Conservation (phyloP, 2,113 vertebrate genomes). For the Ivindomyrus marchei region DNA sequence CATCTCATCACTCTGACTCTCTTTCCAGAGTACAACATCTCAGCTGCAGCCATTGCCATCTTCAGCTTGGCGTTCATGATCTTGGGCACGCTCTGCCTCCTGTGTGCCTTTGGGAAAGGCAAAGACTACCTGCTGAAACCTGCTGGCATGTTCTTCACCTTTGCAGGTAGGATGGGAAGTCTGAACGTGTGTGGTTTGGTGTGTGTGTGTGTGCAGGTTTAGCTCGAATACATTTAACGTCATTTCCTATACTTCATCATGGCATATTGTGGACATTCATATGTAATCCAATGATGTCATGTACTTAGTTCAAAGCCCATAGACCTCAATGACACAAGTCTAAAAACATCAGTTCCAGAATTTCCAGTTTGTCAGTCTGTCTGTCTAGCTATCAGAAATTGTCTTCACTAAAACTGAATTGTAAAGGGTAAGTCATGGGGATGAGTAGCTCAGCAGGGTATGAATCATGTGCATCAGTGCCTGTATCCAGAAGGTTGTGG, state of each 20-base stretch:
- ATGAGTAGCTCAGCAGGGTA: neutral
- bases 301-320: neutral
- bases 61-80: conserved; percentile 83
- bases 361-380: neutral
- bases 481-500: neutral
- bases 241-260: neutral
- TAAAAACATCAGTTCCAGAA: neutral
- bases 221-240: neutral
- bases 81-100: conserved; percentile 70
- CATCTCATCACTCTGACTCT: neutral
- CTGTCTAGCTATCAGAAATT: neutral
- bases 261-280: neutral
- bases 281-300: neutral
- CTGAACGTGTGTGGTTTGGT: neutral
- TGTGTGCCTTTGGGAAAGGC: conserved; percentile 72
- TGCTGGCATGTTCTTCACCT: conserved; percentile 87
- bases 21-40: conserved; percentile 89
- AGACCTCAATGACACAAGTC: neutral
- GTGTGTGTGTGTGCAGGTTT: neutral
- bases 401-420: neutral
- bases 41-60: conserved; percentile 89
- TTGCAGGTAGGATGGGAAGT: conserved; percentile 66
- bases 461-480: neutral
- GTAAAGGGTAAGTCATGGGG: neutral
- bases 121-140: conserved; percentile 87